Conservation (phyloP, 1,140 invertebrate genomes). For the Bathynomus jamesi region DNA sequence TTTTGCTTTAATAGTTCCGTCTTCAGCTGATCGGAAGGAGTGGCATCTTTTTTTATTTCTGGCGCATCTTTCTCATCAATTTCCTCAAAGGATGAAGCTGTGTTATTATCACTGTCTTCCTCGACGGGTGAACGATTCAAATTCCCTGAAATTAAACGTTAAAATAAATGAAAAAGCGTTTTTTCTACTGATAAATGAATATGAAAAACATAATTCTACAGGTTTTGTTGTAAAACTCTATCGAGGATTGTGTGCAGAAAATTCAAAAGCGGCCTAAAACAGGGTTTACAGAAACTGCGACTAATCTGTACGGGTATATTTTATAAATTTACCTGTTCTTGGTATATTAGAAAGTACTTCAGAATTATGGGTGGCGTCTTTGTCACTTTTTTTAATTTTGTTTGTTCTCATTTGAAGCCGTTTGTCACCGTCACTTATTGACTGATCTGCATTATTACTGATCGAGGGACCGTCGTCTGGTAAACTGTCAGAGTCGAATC, state of each 20-base stretch:
- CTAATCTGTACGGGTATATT: not conserved
- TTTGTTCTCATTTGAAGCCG: not conserved
- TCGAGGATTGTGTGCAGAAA: too few species aligned
- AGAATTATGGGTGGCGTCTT: not conserved
- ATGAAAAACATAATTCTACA: not conserved
- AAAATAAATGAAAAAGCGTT: not conserved
- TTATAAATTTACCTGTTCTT: not conserved
- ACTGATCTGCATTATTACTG: not conserved
- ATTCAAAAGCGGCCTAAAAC: too few species aligned
- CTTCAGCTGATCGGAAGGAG: not conserved
- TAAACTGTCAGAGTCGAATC: not conserved
- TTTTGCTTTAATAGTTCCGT: not conserved
- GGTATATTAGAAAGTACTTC: not conserved
- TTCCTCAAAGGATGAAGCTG: constrained; percentile 13
- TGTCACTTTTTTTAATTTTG: not conserved
- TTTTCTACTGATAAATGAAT: not conserved
- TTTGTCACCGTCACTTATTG: not conserved
- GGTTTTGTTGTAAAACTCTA: not conserved
- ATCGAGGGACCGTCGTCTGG: not conserved
- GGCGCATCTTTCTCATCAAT: constrained; percentile 2
- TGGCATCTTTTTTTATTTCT: not conserved
- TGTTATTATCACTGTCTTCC: constrained; percentile 11
- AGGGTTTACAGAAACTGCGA: too few species aligned
- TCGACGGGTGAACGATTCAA: not conserved
- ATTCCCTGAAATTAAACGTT: not conserved